These are phyloP conservation scores for Polyploca ridens DNA, from an alignment of 2,888 invertebrate species.

Conservation along the genomic window DNA sequence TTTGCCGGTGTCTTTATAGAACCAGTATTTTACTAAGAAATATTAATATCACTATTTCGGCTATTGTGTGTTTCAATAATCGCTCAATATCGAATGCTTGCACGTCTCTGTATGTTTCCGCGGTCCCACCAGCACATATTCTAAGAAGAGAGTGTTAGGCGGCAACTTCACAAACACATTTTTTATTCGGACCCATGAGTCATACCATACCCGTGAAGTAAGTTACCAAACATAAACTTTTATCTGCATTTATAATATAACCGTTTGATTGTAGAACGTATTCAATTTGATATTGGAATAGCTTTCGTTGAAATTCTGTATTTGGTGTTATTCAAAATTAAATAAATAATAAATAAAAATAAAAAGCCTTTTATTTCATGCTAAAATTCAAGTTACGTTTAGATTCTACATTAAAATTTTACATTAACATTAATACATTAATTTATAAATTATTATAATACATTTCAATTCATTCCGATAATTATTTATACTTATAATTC, in stretches of 20 bases:
- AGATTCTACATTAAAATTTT: no score
- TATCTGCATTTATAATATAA: not conserved
- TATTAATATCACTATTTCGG: not conserved
- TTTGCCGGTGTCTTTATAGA: not conserved
- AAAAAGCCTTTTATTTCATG: no score
- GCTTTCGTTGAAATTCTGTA: not conserved
- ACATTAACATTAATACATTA: no score
- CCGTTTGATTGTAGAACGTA: not conserved
- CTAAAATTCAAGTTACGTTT: no score
- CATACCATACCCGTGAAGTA: not conserved
- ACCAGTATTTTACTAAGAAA: not conserved
- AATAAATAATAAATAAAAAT: no score
- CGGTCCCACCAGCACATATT: not conserved
- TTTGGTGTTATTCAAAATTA: no score
- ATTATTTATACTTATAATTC: no score
- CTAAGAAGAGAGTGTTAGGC: slow-evolving; percentile 8
- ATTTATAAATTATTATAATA: no score
- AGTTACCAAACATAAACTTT: not conserved
- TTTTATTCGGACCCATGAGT: not conserved
- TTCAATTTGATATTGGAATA: not conserved
- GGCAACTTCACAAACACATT: slow-evolving; percentile 13
- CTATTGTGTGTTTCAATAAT: slow-evolving; percentile 34
- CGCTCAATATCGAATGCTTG: slow-evolving; percentile 41
- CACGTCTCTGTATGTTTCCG: slow-evolving; percentile 31
- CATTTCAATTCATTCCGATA: no score